Base-by-base conservation (phyloP, 1,140 invertebrate species). In the Paraescarpia echinospica region DNA sequence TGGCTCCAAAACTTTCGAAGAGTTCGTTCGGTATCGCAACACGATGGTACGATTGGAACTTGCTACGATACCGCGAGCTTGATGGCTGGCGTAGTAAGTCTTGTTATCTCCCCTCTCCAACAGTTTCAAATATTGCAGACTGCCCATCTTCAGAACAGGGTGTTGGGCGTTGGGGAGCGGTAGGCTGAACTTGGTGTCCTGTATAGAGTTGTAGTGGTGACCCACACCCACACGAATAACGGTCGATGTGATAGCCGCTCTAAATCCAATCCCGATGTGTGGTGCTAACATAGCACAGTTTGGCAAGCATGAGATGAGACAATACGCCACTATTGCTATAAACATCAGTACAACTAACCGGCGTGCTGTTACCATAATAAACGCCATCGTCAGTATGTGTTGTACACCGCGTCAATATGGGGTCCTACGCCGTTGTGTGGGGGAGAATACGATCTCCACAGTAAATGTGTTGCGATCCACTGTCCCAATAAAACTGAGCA, bases 51-150 rank as follows among this genome's bases (percentile, higher is more conserved):
- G 59, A 77, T 77, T 31, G 14, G 14, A 31, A 31, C 12, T 77
- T 33, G 97, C 97, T 92, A 97, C 94, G 95, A 97, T 97, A 35
- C 41, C 35, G 34, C n/a, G 33, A 90, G 34, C 5, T 18, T n/a
- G 12, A 27, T 33, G 33, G 8, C 27, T 41, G 27, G 6, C 8
- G 0, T n/a, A 90, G 90, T 41, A 48, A 35, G 41, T 34, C 2
- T 2, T 31, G 4, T 0, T 18, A 2, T 22, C 2, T 77, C 0
- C 22, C 27, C 22, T 18, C 59, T 77, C 59, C 22, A 77, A 22
- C 59, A 27, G 9, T 27, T 31, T 0, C 59, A 77, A 31, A 0
- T 27, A 27, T 14, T 18, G 59, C 8, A 77, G 59, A 77, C 59
- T 77, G 27, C 59, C 22, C 12, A 77, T 77, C 12, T 12, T 22